phyloP scores from a whole-genome alignment of 2,888 invertebrate genomes.

The Hecatera dysodea region DNA sequence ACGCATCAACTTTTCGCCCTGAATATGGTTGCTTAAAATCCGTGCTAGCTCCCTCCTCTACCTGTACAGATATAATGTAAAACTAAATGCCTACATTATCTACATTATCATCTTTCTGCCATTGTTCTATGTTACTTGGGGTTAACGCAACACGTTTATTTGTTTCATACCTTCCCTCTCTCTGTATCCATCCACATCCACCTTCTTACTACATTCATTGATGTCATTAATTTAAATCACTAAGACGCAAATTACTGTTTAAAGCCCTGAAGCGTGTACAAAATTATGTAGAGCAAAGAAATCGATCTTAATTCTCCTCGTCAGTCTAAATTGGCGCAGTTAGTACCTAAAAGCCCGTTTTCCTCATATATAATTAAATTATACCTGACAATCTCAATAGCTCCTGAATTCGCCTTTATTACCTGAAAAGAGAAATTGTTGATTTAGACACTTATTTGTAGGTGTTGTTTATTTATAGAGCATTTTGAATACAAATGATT shows the following conservation, averaged over 20 bases:
- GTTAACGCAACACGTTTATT: too few species aligned
- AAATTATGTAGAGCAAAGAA: neutral
- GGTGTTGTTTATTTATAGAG: too few species aligned
- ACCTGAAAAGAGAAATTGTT: constrained; percentile 39
- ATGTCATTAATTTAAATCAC: neutral
- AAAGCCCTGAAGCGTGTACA: neutral
- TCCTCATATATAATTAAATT: neutral
- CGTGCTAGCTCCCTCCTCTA: too few species aligned
- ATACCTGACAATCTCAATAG: constrained; percentile 34
- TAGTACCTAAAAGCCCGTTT: neutral
- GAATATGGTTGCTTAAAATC: too few species aligned
- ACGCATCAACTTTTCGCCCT: too few species aligned
- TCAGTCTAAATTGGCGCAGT: neutral
- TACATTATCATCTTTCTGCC: too few species aligned
- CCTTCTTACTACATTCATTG: neutral
- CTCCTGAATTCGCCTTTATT: constrained; percentile 9
- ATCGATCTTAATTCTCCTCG: neutral
- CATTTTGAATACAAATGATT: too few species aligned
- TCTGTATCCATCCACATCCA: neutral
- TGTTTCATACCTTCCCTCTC: too few species aligned
- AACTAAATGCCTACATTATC: too few species aligned
- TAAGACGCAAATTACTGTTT: neutral
- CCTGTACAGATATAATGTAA: too few species aligned
- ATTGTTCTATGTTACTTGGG: too few species aligned
- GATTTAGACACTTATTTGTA: neutral